Base-by-base conservation (phyloP, 2,797 vertebrate genomes). In the Tympanoctomys barrerae region DNA sequence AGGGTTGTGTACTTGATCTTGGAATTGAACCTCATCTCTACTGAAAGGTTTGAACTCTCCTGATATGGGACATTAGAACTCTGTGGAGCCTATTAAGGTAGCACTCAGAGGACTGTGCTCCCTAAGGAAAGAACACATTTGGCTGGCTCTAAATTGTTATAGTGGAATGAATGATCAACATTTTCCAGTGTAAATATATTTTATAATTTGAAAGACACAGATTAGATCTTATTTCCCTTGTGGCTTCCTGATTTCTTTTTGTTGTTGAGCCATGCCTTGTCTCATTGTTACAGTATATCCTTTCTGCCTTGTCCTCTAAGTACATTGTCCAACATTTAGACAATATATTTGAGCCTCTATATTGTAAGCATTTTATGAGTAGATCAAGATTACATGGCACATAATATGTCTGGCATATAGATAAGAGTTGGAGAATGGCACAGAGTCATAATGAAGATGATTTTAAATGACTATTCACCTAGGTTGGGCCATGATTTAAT, bases 111-210 rank as follows among this genome's bases (percentile, higher is more conserved):
- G 46, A 78, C 28, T 52, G 28, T 19, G 7, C 46, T 52, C 75
- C 28, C 75, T 52, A 49, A 28, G 28, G 75, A 78, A 31, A 78
- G 16, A 19, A 24, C 28, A 31, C 16, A 31, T 16, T 78, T 78
- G 18, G 21, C 16, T 61, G 39, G n/a, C 28, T 81, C 42, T 49
- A 54, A 75, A 87, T 26, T 83, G 2, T 87, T 83, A 83, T 3
- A 42, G 13, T 14, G 46, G 80, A 66, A 85, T 64, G 52, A 91
- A 61, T 64, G 59, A 89, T 62, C 61, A 96, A 81, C 75, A 71
- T 8, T 78, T 82, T 82, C 61, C 46, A 86, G 33, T 71, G 52
- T 14, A 91, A 66, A 52, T 49, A 2, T 49, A 70, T 93, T 57
- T 31, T 83, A 78, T 91, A 61, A 68, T 68, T 70, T 57, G 22